A percentile compares a stretch with the other conserved stretches of the same genome.
Conservation (phyloP, 2,113 vertebrate species). For the Centropristis striata region DNA sequence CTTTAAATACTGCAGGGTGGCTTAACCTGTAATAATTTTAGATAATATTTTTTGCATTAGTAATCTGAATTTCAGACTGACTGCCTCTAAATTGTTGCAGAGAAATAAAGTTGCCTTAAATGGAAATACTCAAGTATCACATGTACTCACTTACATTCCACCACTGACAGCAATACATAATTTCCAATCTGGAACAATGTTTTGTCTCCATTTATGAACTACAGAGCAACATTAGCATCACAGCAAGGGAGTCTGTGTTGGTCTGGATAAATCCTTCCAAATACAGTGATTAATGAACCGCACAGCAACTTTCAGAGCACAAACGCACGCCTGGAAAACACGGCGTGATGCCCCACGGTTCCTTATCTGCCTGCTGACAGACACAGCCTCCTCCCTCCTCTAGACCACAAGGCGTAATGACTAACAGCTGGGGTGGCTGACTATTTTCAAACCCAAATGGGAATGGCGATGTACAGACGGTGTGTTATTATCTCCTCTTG, state of each 20-base stretch:
- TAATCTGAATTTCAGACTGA: no score
- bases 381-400: conserved; percentile 52
- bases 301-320: conserved; percentile 7
- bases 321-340: conserved; percentile 13
- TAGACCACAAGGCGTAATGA: conserved; percentile 64
- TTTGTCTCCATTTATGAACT: conserved; percentile 11
- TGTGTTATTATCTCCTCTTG: conserved; percentile 76
- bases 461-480: conserved; percentile 68
- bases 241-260: conserved; percentile 19
- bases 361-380: conserved; percentile 75
- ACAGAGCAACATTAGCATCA: conserved; percentile 12
- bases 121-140: not conserved
- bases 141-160: not conserved
- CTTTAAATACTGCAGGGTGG: no score
- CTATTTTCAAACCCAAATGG: conserved; percentile 76
- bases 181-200: conserved; percentile 3
- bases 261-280: conserved; percentile 22
- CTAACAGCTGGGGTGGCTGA: conserved; percentile 77
- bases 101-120: not conserved
- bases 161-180: not conserved
- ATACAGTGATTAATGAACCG: conserved; percentile 52
- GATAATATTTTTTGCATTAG: no score
- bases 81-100: no score
- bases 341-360: conserved; percentile 35
- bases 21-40: no score